Conservation (phyloP, 2,113 vertebrate genomes). For the Ictalurus punctatus region DNA sequence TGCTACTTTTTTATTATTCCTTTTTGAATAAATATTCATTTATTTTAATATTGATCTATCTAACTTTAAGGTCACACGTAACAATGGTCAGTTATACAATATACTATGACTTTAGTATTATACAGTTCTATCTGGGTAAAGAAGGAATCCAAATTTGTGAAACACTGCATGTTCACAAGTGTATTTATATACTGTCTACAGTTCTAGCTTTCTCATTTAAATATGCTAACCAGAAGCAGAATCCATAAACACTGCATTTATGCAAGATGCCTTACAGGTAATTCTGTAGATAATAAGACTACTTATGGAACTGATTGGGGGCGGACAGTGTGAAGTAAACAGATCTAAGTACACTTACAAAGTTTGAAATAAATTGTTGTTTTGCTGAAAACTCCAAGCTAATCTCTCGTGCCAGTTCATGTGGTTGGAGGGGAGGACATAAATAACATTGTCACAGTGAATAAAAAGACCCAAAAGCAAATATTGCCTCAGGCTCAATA, state of each 20-base stretch:
- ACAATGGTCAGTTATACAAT: not conserved
- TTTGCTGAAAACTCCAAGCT: constrained; percentile 3
- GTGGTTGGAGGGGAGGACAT: not conserved
- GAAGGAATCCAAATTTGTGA: not conserved
- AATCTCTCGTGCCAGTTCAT: not conserved
- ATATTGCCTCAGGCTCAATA: not conserved
- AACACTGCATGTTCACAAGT: not conserved
- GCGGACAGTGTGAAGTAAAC: not conserved
- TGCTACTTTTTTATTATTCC: not conserved
- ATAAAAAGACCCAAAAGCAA: not conserved
- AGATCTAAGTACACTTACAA: not conserved
- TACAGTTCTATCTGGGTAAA: not conserved
- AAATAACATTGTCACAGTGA: constrained; percentile 6
- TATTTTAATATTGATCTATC: not conserved
- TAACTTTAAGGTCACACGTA: not conserved
- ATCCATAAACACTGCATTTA: not conserved
- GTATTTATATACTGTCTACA: not conserved
- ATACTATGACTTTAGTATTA: not conserved
- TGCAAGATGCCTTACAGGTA: not conserved
- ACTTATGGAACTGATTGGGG: not conserved
- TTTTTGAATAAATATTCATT: not conserved
- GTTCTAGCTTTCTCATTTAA: not conserved
- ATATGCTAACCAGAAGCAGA: constrained; percentile 1
- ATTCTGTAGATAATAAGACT: constrained; percentile 7
- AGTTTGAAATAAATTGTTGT: constrained; percentile 7